Percentiles rank a stretch among this genome's conserved stretches.
Evolutionary conservation across 2,888 invertebrate species (phyloP).

Genomic region (Limnephilus marmoratus): DNA sequence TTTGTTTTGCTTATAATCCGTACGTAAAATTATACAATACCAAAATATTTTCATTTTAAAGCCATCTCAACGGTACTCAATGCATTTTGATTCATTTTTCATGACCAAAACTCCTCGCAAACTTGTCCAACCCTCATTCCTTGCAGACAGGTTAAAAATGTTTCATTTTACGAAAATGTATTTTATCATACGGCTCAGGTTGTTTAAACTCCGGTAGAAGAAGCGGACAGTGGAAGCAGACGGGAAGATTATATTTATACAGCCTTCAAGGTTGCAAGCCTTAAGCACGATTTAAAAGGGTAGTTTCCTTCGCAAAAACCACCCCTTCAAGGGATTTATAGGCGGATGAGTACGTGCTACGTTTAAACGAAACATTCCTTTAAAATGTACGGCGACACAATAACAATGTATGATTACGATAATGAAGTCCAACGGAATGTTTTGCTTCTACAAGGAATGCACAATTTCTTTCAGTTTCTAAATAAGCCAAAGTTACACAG

Average conservation of each 20-base stretch:
- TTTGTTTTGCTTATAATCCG: too few relatives aligned
- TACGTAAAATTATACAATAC: background rate
- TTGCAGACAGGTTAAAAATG: conserved; percentile 8
- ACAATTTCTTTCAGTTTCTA: background rate
- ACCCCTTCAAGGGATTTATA: conserved; percentile 4
- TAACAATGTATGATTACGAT: background rate
- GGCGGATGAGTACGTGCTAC: background rate
- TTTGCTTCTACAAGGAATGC: background rate
- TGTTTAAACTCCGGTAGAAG: background rate
- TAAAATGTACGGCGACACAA: background rate
- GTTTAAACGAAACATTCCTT: background rate
- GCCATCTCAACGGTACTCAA: background rate
- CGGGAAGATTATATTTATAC: conserved; percentile 10
- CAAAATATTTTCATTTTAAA: background rate
- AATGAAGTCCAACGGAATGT: background rate
- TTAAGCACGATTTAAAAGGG: background rate
- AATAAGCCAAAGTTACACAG: background rate
- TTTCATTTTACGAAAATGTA: background rate
- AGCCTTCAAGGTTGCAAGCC: background rate
- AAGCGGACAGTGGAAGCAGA: background rate
- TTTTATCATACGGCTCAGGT: background rate
- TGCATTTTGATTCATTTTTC: background rate
- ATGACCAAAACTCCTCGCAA: background rate
- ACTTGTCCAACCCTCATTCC: background rate
- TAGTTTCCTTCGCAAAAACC: background rate